Conservation (phyloP, 1,140 invertebrate species). For the Tribolium madens region DNA sequence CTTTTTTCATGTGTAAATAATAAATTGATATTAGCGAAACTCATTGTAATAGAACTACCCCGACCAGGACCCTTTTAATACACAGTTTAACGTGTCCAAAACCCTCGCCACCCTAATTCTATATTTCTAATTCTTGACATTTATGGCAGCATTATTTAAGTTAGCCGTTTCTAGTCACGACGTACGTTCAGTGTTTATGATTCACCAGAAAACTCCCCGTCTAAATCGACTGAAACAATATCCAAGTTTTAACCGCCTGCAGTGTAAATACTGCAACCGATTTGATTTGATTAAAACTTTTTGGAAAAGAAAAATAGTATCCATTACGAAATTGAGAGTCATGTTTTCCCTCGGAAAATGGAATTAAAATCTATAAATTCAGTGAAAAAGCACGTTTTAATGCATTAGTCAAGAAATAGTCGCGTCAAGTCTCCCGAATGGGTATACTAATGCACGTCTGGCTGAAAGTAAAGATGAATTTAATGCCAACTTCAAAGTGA, state of each 20-base stretch:
- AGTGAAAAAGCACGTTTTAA: slow-evolving; percentile 18
- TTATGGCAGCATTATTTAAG: slow-evolving; percentile 55
- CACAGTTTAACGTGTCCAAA: slow-evolving; percentile 48
- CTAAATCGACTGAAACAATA: slow-evolving; percentile 21
- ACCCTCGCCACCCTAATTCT: slow-evolving; percentile 48
- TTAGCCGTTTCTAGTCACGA: slow-evolving; percentile 43
- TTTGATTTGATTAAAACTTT: slow-evolving; percentile 16
- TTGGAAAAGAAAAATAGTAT: slow-evolving; percentile 12
- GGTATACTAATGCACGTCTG: background rate
- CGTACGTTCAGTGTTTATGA: slow-evolving; percentile 50
- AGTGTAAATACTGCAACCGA: slow-evolving; percentile 25
- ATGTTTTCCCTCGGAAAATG: background rate
- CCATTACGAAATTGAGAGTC: slow-evolving; percentile 32
- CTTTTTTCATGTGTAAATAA: background rate
- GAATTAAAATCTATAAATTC: slow-evolving; percentile 35
- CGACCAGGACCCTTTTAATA: slow-evolving; percentile 45
- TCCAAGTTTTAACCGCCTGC: background rate
- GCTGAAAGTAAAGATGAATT: slow-evolving; percentile 1
- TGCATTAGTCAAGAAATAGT: background rate
- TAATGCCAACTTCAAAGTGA: background rate
- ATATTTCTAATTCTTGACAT: slow-evolving; percentile 57
- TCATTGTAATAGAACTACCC: slow-evolving; percentile 14
- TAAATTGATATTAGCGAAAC: background rate
- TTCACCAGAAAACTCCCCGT: slow-evolving; percentile 46
- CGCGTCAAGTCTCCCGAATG: background rate